These are phyloP conservation scores for Syrrhaptes paradoxus DNA, from an alignment of 2,113 vertebrate species.

Conservation along the genomic window DNA sequence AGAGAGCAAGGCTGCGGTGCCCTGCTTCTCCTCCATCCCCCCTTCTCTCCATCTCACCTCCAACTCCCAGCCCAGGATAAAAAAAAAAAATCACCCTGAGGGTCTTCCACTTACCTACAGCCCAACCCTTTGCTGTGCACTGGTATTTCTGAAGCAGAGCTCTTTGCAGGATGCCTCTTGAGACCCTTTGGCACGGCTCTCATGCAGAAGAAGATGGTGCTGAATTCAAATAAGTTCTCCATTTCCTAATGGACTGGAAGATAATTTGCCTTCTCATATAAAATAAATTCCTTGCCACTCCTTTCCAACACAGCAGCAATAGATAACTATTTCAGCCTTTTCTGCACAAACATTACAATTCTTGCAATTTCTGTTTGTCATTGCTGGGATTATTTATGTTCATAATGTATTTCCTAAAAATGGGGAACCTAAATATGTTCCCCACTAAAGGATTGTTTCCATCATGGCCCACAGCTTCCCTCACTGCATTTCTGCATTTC, in stretches of 20 bases:
- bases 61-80: neutral
- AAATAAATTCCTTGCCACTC: neutral
- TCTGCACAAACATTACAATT: neutral
- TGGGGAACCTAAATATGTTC: neutral
- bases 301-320: neutral
- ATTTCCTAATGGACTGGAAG: neutral
- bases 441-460: neutral
- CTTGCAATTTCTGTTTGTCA: neutral
- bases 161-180: neutral
- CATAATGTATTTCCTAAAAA: neutral
- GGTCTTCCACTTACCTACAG: neutral
- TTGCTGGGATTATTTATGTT: neutral
- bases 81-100: neutral
- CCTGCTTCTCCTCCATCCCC: neutral
- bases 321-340: neutral
- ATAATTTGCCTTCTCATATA: neutral
- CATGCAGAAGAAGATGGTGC: neutral
- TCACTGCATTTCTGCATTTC: neutral
- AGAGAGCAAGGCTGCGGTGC: neutral
- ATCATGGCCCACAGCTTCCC: neutral
- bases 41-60: neutral
- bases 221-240: neutral
- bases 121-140: fast-evolving
- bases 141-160: neutral
- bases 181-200: neutral